Base-by-base conservation (phyloP, 92 coral and sea anemone genomes). In the Parazoanthus swiftii region DNA sequence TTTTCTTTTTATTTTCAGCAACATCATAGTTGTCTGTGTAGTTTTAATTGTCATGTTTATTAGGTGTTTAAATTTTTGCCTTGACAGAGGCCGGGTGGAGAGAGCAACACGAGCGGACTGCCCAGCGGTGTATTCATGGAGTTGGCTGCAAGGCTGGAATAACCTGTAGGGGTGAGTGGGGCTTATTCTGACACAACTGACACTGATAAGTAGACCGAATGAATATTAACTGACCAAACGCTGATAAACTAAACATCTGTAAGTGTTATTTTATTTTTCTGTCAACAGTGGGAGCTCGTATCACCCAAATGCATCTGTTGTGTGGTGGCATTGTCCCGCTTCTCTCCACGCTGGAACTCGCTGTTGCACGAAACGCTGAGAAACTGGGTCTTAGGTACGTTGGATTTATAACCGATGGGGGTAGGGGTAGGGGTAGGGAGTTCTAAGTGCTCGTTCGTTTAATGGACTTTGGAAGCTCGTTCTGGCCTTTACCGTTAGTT, bases 301-400 rank as follows among this genome's bases (percentile, higher is more conserved):
- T 93, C 21, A 95, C 98, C 23, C 93, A 91, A 79, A 93, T 97
- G 65, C 95, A 94, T 90, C 91, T 97, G n/a, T 85, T 97, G 10
- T 97, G 99, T 80, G 99, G 99, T 9, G 97, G 99, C 10, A 97
- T 97, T 66, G 95, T 97, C 51, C 99, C 99, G 0, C 89, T 97
- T 80, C 63, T 97, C 3, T 95, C 99, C 38, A 89, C 96, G 39
- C 89, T 97, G 90, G 99, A 97, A 86, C 89, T 93, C 76, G 98
- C 94, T 58, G 95, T 97, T 84, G 89, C 94, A 13, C 85, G 95
- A 56, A 77, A 95, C 35, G 98, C 98, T 0, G 93, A 97, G 72
- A 92, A 92, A 86, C 90, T 93, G 9, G 95, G 95, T n/a, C 81
- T 97, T 44, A 95, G 93, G 99, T 97, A 88, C 89, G 93, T 26